Evolutionary conservation across 2,113 vertebrate species (phyloP).

Genomic region (Hypanus sabinus): DNA sequence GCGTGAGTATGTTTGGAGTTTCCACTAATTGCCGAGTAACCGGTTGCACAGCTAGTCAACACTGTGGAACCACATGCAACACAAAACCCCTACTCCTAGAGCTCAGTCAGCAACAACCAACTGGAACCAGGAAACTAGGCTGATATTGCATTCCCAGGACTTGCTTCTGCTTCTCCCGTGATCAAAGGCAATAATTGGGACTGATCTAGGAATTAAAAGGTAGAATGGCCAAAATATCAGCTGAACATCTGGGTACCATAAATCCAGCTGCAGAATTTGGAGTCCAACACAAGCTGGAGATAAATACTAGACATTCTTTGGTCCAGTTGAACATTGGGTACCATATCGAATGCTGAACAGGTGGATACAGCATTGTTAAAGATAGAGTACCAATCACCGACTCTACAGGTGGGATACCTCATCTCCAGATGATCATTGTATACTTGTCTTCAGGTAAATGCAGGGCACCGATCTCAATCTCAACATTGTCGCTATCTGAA

Average conservation of each 20-base stretch:
- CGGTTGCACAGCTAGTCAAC: not conserved
- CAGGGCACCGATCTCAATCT: too few relatives aligned
- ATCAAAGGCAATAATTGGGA: not conserved
- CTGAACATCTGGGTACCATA: not conserved
- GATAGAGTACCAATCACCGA: too few relatives aligned
- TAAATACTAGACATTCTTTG: too few relatives aligned
- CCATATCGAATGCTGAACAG: too few relatives aligned
- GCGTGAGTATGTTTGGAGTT: not conserved
- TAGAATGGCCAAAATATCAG: not conserved
- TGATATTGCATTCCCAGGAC: not conserved
- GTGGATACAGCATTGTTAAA: too few relatives aligned
- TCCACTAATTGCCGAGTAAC: not conserved
- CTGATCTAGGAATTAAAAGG: not conserved
- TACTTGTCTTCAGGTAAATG: too few relatives aligned
- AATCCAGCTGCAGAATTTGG: too few relatives aligned
- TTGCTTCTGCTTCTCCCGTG: not conserved
- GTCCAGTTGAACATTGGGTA: too few relatives aligned
- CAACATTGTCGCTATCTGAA: too few relatives aligned
- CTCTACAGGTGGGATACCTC: too few relatives aligned
- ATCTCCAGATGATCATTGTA: too few relatives aligned
- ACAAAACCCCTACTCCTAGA: not conserved
- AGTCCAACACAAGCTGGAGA: too few relatives aligned
- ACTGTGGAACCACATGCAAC: not conserved
- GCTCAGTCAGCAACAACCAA: not conserved
- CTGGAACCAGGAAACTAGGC: not conserved